Conservation (phyloP, 2,797 vertebrate species). For the Eulemur coronatus region DNA sequence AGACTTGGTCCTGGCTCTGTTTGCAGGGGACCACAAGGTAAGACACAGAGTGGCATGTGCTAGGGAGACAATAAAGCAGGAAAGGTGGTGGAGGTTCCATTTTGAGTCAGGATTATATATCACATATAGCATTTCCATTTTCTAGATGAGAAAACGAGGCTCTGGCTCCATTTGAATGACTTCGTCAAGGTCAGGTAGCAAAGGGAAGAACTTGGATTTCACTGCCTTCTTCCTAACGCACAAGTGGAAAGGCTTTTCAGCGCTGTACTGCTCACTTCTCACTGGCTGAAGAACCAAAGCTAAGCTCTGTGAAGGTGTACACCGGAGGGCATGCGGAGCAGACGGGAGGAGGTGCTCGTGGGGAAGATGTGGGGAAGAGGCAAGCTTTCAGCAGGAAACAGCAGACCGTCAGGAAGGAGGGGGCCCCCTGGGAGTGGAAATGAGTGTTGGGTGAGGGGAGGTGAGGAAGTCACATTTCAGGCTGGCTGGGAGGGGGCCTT, state of each 20-base stretch:
- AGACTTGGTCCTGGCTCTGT: not conserved
- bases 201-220: not conserved
- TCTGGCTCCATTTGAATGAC: not conserved
- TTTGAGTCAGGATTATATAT: not conserved
- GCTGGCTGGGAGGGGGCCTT: not conserved
- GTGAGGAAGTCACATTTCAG: not conserved
- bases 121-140: not conserved
- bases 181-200: not conserved
- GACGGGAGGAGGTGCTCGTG: rapidly evolving
- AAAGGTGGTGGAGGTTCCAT: not conserved
- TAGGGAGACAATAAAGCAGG: not conserved
- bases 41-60: not conserved
- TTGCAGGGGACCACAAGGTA: not conserved
- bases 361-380: not conserved
- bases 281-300: not conserved
- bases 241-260: not conserved
- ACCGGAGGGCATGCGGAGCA: not conserved
- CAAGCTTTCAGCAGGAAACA: not conserved
- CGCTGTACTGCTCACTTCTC: rapidly evolving
- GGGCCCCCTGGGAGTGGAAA: not conserved
- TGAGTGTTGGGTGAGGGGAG: not conserved
- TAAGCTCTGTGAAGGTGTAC: rapidly evolving
- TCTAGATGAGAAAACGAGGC: not conserved
- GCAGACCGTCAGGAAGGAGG: not conserved
- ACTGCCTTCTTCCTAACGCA: not conserved